phyloP scores from a whole-genome alignment of 2,797 vertebrate species.

The Mormyrops boulengeri region DNA sequence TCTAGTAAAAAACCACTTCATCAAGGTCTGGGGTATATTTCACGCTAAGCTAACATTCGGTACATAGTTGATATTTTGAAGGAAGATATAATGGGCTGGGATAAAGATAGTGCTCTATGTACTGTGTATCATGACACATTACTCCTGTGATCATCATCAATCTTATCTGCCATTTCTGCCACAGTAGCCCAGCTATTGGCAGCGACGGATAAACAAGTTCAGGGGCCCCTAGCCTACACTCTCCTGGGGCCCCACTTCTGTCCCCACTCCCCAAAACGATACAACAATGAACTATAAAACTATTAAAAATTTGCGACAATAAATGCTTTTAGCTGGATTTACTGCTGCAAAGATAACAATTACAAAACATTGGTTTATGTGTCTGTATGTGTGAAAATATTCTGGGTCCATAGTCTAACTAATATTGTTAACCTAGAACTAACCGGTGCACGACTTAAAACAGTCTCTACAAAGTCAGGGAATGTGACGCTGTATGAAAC shows the following conservation, averaged over 20 bases:
- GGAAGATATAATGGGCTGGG: neutral
- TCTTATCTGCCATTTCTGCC: neutral
- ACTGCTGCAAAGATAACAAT: neutral
- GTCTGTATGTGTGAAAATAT: neutral
- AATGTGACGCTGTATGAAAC: neutral
- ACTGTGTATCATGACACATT: neutral
- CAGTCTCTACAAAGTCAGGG: neutral
- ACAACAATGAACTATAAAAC: neutral
- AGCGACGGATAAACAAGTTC: neutral
- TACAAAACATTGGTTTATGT: neutral
- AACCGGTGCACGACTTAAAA: neutral
- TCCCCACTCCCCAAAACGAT: neutral
- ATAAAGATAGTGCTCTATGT: neutral
- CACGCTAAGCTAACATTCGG: neutral
- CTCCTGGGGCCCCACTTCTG: neutral
- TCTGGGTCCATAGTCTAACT: neutral
- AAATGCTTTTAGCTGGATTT: neutral
- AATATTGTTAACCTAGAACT: neutral
- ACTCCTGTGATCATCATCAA: neutral
- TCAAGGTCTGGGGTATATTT: neutral
- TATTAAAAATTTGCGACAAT: neutral
- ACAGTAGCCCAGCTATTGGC: neutral
- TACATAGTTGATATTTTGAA: neutral
- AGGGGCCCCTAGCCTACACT: neutral
- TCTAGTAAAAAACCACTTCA: neutral